phyloP scores from a whole-genome alignment of 2,797 vertebrate species.

The Chelmon rostratus region DNA sequence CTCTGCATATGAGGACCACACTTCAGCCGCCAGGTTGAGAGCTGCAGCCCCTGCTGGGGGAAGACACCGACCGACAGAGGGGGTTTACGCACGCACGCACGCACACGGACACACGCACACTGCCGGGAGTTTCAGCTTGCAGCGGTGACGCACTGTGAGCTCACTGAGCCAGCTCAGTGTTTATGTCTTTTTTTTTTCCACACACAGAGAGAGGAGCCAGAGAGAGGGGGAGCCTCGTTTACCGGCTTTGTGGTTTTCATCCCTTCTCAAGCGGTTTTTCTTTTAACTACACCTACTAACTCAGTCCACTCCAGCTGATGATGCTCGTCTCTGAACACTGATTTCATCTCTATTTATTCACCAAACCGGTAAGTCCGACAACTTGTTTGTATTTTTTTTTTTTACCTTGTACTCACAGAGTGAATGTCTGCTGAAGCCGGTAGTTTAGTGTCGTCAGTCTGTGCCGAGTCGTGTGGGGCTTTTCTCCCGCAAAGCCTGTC shows the following conservation, averaged over 20 bases:
- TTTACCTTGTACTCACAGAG: neutral
- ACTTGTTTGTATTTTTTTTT: constrained; percentile 54
- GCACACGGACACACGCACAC: constrained; percentile 20
- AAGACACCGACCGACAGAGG: constrained; percentile 29
- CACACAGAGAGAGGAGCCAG: constrained; percentile 25
- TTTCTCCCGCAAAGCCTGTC: constrained; percentile 48
- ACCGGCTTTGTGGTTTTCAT: constrained; percentile 76
- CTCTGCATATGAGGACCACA: neutral
- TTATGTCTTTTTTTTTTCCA: constrained; percentile 54
- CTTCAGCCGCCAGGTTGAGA: constrained; percentile 9
- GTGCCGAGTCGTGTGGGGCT: constrained; percentile 31
- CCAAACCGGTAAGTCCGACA: constrained; percentile 81
- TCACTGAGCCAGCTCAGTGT: constrained; percentile 66
- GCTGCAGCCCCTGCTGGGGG: constrained; percentile 4
- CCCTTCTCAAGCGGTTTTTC: constrained; percentile 19
- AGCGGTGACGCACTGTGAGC: constrained; percentile 80
- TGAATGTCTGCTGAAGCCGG: constrained; percentile 45
- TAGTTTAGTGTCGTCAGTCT: constrained; percentile 47
- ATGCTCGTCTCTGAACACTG: constrained; percentile 63
- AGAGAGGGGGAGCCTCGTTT: constrained; percentile 49
- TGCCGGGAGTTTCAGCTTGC: constrained; percentile 70
- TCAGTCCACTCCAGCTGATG: constrained; percentile 30
- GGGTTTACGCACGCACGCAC: constrained; percentile 28
- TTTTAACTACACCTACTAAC: constrained; percentile 36
- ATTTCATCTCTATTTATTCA: constrained; percentile 66